A percentile compares a stretch with the other conserved stretches of the same genome.
phyloP scores from a whole-genome alignment of 1,140 invertebrate species.

The Octopus bimaculoides region DNA sequence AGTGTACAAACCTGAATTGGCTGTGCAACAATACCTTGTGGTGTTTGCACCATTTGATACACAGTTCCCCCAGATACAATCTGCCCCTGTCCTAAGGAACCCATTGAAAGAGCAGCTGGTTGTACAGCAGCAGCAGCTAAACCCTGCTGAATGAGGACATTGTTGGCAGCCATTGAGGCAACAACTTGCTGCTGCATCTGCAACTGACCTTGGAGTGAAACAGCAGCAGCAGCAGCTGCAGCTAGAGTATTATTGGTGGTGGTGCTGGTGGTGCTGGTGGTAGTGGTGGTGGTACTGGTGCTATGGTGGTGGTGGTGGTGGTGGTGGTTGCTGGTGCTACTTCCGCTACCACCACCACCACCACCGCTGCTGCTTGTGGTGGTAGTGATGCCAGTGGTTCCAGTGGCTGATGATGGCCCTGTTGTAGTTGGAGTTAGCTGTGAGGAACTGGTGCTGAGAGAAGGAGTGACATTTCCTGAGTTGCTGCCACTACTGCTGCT shows the following conservation, averaged over 20 bases:
- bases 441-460: neutral
- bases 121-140: constrained; percentile 50
- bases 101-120: constrained; percentile 48
- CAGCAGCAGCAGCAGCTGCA: neutral
- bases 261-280: neutral
- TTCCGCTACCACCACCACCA: neutral
- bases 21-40: constrained; percentile 61
- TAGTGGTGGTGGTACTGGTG: too few species aligned
- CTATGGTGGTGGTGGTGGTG: neutral
- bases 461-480: constrained; percentile 2
- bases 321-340: neutral
- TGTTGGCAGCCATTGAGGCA: constrained; percentile 29
- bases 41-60: constrained; percentile 62
- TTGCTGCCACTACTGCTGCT: constrained; percentile 3
- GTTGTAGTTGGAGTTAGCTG: too few species aligned
- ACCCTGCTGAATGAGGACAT: constrained; percentile 45
- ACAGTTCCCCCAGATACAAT: constrained; percentile 58
- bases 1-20: constrained; percentile 58
- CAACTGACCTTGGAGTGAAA: neutral
- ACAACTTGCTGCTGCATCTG: neutral
- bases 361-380: neutral
- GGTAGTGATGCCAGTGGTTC: neutral
- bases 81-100: constrained; percentile 53
- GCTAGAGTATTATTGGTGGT: neutral
- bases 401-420: neutral